Percentiles rank a stretch among this genome's conserved stretches.
phyloP scores from a whole-genome alignment of 2,113 vertebrate genomes.

The Taxidea taxus region DNA sequence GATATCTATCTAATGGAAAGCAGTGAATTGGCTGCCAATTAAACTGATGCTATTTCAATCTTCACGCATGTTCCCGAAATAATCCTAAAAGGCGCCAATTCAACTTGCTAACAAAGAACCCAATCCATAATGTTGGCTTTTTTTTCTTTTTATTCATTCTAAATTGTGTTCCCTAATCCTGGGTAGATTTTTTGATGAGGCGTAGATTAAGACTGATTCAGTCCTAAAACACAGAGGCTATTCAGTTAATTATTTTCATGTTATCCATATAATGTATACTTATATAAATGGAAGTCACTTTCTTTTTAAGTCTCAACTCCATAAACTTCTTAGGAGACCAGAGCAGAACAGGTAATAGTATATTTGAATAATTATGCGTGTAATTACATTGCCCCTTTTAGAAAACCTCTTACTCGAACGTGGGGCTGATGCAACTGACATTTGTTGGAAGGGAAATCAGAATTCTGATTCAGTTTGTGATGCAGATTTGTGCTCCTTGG shows the following conservation, averaged over 20 bases:
- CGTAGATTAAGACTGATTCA: neutral
- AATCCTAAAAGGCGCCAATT: slow-evolving; percentile 51
- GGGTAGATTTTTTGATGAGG: neutral
- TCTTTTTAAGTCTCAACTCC: neutral
- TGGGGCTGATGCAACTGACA: neutral
- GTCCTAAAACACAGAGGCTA: neutral
- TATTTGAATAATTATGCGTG: neutral
- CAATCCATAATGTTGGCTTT: neutral
- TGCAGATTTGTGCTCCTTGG: neutral
- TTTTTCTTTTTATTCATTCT: neutral
- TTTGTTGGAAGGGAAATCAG: neutral
- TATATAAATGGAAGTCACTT: neutral
- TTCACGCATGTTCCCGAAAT: slow-evolving; percentile 22
- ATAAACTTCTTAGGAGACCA: neutral
- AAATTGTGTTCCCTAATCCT: neutral
- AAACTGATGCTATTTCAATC: slow-evolving; percentile 46
- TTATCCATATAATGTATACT: neutral
- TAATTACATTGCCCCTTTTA: neutral
- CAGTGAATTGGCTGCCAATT: slow-evolving; percentile 49
- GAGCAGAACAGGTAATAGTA: neutral
- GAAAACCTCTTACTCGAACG: neutral
- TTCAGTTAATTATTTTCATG: neutral
- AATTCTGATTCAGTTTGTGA: neutral
- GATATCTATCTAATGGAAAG: slow-evolving; percentile 45
- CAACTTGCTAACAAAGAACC: slow-evolving; percentile 36